Percentiles rank a stretch among this genome's conserved stretches.
Conservation (phyloP, 1,140 invertebrate species). For the Drosophila ironensis region DNA sequence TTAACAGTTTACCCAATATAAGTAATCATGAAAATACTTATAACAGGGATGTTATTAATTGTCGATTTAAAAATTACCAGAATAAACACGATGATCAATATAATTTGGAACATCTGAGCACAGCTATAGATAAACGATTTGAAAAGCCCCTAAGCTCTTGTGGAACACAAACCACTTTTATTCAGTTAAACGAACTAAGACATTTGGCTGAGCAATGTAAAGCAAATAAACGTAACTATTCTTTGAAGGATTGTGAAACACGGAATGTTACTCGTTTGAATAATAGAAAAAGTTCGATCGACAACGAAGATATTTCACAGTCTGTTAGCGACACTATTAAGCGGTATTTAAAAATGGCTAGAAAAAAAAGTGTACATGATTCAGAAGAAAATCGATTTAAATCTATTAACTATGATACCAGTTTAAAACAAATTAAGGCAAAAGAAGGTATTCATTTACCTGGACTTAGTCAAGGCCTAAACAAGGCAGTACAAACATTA, state of each 20-base stretch:
- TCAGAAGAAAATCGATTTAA: slow-evolving; percentile 90
- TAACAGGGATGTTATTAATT: too few species aligned
- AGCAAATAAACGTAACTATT: background rate
- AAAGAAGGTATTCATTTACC: slow-evolving; percentile 89
- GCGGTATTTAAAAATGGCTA: slow-evolving; percentile 90
- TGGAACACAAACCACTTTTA: slow-evolving; percentile 70
- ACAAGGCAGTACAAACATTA: slow-evolving; percentile 89
- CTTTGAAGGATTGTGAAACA: slow-evolving; percentile 34
- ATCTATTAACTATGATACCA: slow-evolving; percentile 93
- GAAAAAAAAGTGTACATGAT: slow-evolving; percentile 91
- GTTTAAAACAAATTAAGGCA: slow-evolving; percentile 91
- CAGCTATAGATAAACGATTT: too few species aligned
- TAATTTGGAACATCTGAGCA: too few species aligned
- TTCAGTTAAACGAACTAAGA: slow-evolving; percentile 60
- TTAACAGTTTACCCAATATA: slow-evolving; percentile 45
- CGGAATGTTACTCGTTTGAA: background rate
- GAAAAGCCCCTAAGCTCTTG: slow-evolving; percentile 27
- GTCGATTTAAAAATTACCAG: too few species aligned
- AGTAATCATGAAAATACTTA: background rate
- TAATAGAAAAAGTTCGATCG: slow-evolving; percentile 87
- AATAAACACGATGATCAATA: too few species aligned
- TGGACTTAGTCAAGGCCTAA: slow-evolving; percentile 87
- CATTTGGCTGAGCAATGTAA: slow-evolving; percentile 50
- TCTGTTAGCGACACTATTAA: slow-evolving; percentile 93
- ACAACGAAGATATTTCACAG: slow-evolving; percentile 91